Percentiles rank a stretch among this genome's conserved stretches.
These are phyloP conservation scores for Crotophaga sulcirostris DNA, from an alignment of 2,113 vertebrate genomes.

Conservation along the genomic window DNA sequence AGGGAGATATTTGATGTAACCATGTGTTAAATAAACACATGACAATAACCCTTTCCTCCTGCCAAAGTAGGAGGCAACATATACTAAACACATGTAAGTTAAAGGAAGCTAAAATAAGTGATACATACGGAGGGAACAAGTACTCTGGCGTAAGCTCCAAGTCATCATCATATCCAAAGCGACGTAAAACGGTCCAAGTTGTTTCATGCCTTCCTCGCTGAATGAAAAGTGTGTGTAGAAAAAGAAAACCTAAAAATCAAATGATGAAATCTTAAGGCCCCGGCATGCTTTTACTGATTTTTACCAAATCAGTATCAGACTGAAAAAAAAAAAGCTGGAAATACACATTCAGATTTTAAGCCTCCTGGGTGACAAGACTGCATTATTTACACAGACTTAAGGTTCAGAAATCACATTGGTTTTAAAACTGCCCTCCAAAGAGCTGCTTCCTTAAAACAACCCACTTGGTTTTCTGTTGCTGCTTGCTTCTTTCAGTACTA, in stretches of 20 bases:
- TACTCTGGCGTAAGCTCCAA: conserved; percentile 96
- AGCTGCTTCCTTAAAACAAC: not conserved
- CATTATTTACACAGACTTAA: not conserved
- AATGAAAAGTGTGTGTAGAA: conserved; percentile 97
- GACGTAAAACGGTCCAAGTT: conserved; percentile 94
- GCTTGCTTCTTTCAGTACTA: not conserved
- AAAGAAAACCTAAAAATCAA: conserved; percentile 90
- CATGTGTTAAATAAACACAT: not conserved
- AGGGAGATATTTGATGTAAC: not conserved
- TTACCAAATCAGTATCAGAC: not conserved
- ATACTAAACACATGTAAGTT: not conserved
- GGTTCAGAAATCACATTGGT: not conserved
- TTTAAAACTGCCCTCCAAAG: not conserved
- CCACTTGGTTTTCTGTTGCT: not conserved
- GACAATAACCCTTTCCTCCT: not conserved
- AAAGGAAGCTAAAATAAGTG: not conserved
- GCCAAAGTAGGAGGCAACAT: not conserved
- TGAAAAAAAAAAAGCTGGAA: not conserved
- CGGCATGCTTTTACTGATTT: not conserved
- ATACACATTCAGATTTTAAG: not conserved
- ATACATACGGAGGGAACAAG: conserved; percentile 90
- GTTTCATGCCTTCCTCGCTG: conserved; percentile 97
- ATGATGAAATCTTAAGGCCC: not conserved
- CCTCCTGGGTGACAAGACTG: not conserved
- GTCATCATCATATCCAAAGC: conserved; percentile 96